Percentiles rank a stretch among this genome's conserved stretches.
These are phyloP conservation scores for Oryzias dopingdopingensis DNA, from an alignment of 2,797 vertebrate genomes.

Conservation along the genomic window DNA sequence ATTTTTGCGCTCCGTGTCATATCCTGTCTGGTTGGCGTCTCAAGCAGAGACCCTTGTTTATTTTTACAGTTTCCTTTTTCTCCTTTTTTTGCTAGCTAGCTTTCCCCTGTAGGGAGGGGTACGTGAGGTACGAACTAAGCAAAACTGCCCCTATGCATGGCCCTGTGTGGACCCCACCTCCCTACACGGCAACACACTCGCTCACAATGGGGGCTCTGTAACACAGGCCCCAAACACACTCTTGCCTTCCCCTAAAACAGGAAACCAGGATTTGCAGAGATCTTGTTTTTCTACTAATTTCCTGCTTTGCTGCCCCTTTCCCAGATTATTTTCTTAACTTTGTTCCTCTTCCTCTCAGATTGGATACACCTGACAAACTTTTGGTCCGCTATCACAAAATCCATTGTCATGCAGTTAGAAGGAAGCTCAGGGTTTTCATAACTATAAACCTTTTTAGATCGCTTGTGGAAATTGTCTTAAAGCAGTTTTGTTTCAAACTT, in stretches of 20 bases:
- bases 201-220: slow-evolving; percentile 85
- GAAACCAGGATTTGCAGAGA: slow-evolving; percentile 78
- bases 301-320: slow-evolving; percentile 81
- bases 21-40: slow-evolving; percentile 79
- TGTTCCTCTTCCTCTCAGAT: slow-evolving; percentile 70
- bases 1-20: slow-evolving; percentile 79
- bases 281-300: slow-evolving; percentile 84
- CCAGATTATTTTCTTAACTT: slow-evolving; percentile 80
- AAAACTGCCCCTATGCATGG: slow-evolving; percentile 68
- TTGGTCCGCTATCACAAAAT: slow-evolving; percentile 36
- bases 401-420: slow-evolving; percentile 9
- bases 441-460: slow-evolving; percentile 7
- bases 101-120: slow-evolving; percentile 72
- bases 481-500: slow-evolving; percentile 21
- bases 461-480: neutral
- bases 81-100: slow-evolving; percentile 65
- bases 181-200: slow-evolving; percentile 70
- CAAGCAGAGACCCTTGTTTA: slow-evolving; percentile 75
- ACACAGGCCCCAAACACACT: slow-evolving; percentile 68
- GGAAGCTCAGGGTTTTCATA: slow-evolving; percentile 6
- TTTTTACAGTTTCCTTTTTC: slow-evolving; percentile 84
- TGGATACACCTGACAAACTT: slow-evolving; percentile 63
- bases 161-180: slow-evolving; percentile 67
- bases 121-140: slow-evolving; percentile 64
- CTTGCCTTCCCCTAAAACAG: slow-evolving; percentile 79